Conservation (phyloP, 2,113 vertebrate genomes). For the Limnothrissa miodon region DNA sequence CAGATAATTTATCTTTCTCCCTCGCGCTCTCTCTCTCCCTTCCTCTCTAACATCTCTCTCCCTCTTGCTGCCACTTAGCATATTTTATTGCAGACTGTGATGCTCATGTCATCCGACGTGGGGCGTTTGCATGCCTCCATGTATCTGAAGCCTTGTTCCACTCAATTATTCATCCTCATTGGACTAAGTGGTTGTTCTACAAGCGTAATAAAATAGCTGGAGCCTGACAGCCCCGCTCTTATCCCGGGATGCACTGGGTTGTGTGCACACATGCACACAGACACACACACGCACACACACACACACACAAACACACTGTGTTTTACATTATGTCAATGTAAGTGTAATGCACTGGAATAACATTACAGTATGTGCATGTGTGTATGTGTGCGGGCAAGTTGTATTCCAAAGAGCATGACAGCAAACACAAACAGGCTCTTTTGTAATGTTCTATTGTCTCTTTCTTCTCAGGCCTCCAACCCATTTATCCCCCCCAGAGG, state of each 20-base stretch:
- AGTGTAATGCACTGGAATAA: not conserved
- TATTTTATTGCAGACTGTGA: slow-evolving; percentile 75
- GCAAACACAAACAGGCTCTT: not conserved
- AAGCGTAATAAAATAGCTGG: slow-evolving; percentile 67
- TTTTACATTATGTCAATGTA: not conserved
- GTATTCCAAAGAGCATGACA: slow-evolving; percentile 5
- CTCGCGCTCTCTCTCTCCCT: slow-evolving; percentile 62
- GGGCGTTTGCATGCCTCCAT: slow-evolving; percentile 65
- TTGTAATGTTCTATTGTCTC: not conserved
- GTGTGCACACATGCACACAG: too few relatives aligned
- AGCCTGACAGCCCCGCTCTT: slow-evolving; percentile 62
- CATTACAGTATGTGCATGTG: not conserved
- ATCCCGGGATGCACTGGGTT: slow-evolving; percentile 26
- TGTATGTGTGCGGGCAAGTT: not conserved
- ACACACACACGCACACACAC: not conserved
- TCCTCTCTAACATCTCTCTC: slow-evolving; percentile 56
- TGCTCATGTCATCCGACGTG: slow-evolving; percentile 64
- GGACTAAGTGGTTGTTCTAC: slow-evolving; percentile 76
- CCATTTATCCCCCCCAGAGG: not conserved
- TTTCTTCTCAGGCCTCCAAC: not conserved
- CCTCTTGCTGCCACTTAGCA: slow-evolving; percentile 77
- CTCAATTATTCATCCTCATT: slow-evolving; percentile 80
- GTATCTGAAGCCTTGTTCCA: slow-evolving; percentile 70
- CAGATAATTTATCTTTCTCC: slow-evolving; percentile 78
- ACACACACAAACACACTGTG: not conserved